These are phyloP conservation scores for Diabrotica virgifera DNA, from an alignment of 1,140 invertebrate genomes.

Conservation along the genomic window DNA sequence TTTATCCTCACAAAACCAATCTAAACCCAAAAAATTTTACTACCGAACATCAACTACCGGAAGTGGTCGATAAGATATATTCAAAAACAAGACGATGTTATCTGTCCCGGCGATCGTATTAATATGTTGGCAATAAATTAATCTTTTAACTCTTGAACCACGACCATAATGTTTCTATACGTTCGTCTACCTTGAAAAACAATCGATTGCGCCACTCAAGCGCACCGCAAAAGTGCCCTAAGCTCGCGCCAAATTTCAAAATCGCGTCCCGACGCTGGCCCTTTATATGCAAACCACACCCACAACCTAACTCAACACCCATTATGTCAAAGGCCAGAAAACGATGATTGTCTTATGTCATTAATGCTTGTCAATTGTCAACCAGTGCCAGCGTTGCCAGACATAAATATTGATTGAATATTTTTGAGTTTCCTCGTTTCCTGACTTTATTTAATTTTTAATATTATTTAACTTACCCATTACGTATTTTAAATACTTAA, in stretches of 20 bases:
- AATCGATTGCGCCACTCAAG: not conserved
- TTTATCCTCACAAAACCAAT: not conserved
- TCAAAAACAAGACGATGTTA: not conserved
- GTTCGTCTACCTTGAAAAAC: not conserved
- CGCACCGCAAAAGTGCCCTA: not conserved
- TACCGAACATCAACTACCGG: not conserved
- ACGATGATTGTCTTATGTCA: too few species aligned
- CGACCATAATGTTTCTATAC: constrained; percentile 1
- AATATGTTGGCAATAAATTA: not conserved
- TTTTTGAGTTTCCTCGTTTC: too few species aligned
- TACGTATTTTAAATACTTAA: too few species aligned
- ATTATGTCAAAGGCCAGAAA: not conserved
- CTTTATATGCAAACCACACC: not conserved
- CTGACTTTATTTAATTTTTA: too few species aligned
- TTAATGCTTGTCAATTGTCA: too few species aligned
- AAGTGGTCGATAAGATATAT: not conserved
- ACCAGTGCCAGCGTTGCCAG: too few species aligned
- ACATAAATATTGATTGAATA: too few species aligned
- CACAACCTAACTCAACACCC: not conserved
- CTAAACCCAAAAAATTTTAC: not conserved
- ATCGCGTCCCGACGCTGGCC: not conserved
- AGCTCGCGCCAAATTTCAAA: not conserved
- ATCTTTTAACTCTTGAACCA: not conserved
- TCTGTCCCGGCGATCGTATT: not conserved
- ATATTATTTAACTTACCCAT: too few species aligned